These are phyloP conservation scores for Condylura cristata DNA, from an alignment of 2,113 vertebrate species.

Conservation along the genomic window DNA sequence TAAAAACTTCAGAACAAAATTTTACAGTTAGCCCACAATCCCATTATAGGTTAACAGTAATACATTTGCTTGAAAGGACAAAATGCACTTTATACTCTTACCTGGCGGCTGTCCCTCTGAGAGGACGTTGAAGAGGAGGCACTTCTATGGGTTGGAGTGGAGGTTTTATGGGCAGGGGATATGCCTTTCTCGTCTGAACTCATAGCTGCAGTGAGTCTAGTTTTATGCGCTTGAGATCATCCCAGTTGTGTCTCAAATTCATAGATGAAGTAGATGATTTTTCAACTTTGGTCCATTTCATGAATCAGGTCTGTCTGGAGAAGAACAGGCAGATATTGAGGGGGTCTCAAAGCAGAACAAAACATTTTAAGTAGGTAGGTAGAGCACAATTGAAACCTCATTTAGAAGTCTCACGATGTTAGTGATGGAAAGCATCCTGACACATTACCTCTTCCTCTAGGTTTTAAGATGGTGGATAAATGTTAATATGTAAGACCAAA, in stretches of 20 bases:
- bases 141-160: constrained; percentile 96
- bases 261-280: constrained; percentile 63
- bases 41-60: not conserved
- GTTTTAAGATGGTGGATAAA: not conserved
- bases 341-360: constrained; percentile 69
- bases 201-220: constrained; percentile 88
- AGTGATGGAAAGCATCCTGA: constrained; percentile 3
- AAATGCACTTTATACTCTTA: constrained; percentile 78
- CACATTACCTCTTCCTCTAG: not conserved
- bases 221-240: constrained; percentile 81
- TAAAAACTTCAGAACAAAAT: not conserved
- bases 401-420: constrained; percentile 1
- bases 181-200: constrained; percentile 95
- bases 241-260: constrained; percentile 77
- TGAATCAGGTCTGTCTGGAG: constrained; percentile 47
- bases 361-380: not conserved
- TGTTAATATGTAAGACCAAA: not conserved
- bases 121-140: constrained; percentile 94
- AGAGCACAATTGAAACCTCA: constrained; percentile 1
- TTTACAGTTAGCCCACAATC: constrained; percentile 14
- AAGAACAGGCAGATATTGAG: constrained; percentile 47
- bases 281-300: constrained; percentile 82
- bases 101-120: constrained; percentile 97
- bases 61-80: not conserved
- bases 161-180: constrained; percentile 91